Base-by-base conservation (phyloP, 2,888 invertebrate genomes). In the Archips xylosteana region DNA sequence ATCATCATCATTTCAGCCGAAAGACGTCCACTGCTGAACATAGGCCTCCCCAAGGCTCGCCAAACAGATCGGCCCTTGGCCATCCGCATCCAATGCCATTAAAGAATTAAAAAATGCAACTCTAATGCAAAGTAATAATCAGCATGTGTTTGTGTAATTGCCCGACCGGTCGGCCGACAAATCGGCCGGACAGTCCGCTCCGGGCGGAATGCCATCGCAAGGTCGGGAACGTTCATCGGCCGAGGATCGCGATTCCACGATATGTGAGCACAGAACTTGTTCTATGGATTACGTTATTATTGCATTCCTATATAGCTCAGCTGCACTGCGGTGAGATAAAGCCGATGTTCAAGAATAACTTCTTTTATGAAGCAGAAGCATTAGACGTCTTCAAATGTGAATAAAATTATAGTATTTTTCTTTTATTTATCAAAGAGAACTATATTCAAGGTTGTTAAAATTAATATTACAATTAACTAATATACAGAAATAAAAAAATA, bases 211-310 rank as follows among this genome's bases (percentile, higher is more conserved):
- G 90, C 88, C 79, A 82, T 78, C 80, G 84, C 92, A 90, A 92
- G 92, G 92, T 90, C 92, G 90, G 79, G 87, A 82, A 85, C 91
- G 91, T 91, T 89, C 91, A 89, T 89, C 88, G 90, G 83, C 91
- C 90, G 84, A 81, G 80, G 82, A 84, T 82, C 82, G 79, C 70
- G 69, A 72, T 63, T 80, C 81, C 75, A 83, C 84, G 86, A 89
- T 88, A 70, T 70, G 74, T 73, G 74, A 70, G 70, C 67, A 63
- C 39, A 76, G 74, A 70, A 74, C 70, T 75, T 68, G 63, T 72
- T 63, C 70, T 72, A 72, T 72, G 64, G 67, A 68, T 75, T 75
- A 71, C 75, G 75, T 75, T 75, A 71, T 75, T 75, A 71, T 68
- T 71, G 62, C 70, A 74, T 74, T 74, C 74, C 74, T 74, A 49